Conservation (phyloP, 2,888 invertebrate genomes). For the Cephus spinipes region DNA sequence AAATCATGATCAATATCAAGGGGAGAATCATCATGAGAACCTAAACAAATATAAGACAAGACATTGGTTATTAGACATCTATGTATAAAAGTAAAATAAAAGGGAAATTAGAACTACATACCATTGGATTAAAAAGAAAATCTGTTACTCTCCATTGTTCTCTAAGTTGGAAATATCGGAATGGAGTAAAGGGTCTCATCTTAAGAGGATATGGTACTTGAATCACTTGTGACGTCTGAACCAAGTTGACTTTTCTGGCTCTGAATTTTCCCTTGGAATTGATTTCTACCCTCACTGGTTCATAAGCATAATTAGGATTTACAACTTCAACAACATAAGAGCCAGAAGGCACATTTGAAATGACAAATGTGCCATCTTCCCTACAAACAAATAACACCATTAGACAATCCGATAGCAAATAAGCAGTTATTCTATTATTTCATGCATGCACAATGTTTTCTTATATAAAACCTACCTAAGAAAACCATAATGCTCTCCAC, state of each 20-base stretch:
- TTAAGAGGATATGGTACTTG: slow-evolving; percentile 94
- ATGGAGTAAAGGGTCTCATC: slow-evolving; percentile 84
- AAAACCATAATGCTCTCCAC: slow-evolving; percentile 89
- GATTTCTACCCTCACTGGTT: slow-evolving; percentile 95
- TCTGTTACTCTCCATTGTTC: slow-evolving; percentile 98
- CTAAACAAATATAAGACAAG: slow-evolving; percentile 59
- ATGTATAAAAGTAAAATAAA: slow-evolving; percentile 6
- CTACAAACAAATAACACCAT: slow-evolving; percentile 64
- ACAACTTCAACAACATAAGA: slow-evolving; percentile 95
- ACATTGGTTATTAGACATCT: slow-evolving; percentile 7
- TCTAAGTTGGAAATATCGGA: slow-evolving; percentile 90
- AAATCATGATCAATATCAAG: slow-evolving; percentile 87
- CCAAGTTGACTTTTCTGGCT: slow-evolving; percentile 92
- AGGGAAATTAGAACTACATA: not conserved
- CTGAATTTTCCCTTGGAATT: slow-evolving; percentile 97
- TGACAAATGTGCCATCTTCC: slow-evolving; percentile 90
- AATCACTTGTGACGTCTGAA: slow-evolving; percentile 91
- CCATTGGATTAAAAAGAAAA: slow-evolving; percentile 95
- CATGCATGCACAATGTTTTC: not conserved
- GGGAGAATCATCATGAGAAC: slow-evolving; percentile 97
- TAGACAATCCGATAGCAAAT: not conserved
- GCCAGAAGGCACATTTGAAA: slow-evolving; percentile 90
- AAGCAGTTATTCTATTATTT: not conserved
- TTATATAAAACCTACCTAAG: slow-evolving; percentile 68
- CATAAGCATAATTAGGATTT: slow-evolving; percentile 92